These are phyloP conservation scores for Montipora foliosa DNA, from an alignment of 64 coral and sea anemone species.

Conservation along the genomic window DNA sequence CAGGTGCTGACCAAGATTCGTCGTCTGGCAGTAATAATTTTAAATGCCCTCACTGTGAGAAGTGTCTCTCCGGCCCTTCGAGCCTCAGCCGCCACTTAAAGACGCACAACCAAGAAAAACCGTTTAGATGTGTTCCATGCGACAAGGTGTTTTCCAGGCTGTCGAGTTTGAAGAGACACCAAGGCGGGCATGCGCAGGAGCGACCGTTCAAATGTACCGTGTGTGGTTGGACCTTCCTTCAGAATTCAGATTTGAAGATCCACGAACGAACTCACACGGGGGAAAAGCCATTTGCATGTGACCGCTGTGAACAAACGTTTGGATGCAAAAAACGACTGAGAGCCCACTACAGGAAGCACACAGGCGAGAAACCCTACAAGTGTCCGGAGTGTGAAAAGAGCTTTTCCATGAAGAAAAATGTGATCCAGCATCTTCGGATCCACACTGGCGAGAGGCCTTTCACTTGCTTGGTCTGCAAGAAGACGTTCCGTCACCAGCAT, in stretches of 20 bases:
- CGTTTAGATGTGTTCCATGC: constrained; percentile 43
- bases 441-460: constrained; percentile 39
- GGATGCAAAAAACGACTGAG: constrained; percentile 11
- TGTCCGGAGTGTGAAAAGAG: constrained; percentile 43
- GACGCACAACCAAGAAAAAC: constrained; percentile 32
- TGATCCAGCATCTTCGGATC: constrained; percentile 33
- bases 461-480: constrained; percentile 44
- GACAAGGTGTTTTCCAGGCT: constrained; percentile 19
- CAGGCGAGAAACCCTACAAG: constrained; percentile 57
- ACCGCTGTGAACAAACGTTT: constrained; percentile 33
- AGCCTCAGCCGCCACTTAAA: constrained; percentile 29
- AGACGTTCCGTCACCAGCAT: constrained; percentile 29
- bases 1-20: neutral
- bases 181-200: neutral
- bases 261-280: constrained; percentile 57
- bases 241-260: constrained; percentile 30
- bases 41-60: constrained; percentile 36
- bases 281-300: constrained; percentile 60
- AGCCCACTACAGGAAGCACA: constrained; percentile 43
- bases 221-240: constrained; percentile 40
- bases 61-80: constrained; percentile 31
- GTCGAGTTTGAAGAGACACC: constrained; percentile 39
- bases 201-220: constrained; percentile 42
- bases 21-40: neutral
- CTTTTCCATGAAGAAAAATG: constrained; percentile 41